phyloP scores from a whole-genome alignment of 2,797 vertebrate genomes.

The Syndactyla subalaris region DNA sequence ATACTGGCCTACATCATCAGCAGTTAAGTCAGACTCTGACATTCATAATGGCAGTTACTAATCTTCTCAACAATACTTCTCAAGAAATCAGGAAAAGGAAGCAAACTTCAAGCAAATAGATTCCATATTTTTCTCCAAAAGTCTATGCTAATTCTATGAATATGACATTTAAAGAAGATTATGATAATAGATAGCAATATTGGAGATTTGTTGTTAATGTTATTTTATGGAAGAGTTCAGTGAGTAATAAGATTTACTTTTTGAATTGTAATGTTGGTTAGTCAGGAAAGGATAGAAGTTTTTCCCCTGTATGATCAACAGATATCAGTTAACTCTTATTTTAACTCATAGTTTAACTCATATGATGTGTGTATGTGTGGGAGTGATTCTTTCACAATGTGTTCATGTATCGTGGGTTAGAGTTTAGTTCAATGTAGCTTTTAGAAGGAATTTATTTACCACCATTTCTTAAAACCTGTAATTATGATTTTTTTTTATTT shows the following conservation, averaged over 20 bases:
- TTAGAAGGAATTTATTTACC: not conserved
- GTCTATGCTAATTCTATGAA: not conserved
- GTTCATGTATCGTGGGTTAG: not conserved
- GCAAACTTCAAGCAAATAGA: not conserved
- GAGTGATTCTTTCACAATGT: not conserved
- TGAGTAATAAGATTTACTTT: not conserved
- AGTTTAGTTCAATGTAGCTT: not conserved
- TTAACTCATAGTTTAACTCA: not conserved
- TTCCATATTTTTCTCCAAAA: not conserved
- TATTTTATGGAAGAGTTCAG: not conserved
- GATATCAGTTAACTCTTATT: not conserved
- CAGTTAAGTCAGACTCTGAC: not conserved
- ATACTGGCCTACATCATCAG: not conserved
- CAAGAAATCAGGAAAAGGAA: not conserved
- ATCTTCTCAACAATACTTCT: not conserved
- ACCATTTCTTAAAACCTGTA: not conserved
- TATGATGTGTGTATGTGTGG: not conserved
- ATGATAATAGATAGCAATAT: not conserved
- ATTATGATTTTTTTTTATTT: not conserved
- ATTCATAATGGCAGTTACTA: not conserved
- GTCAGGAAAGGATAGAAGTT: not conserved
- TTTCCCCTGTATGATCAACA: not conserved
- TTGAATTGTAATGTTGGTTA: not conserved
- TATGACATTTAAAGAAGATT: not conserved
- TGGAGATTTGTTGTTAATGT: not conserved